Conservation (phyloP, 2,888 invertebrate genomes). For the Baronia brevicornis region DNA sequence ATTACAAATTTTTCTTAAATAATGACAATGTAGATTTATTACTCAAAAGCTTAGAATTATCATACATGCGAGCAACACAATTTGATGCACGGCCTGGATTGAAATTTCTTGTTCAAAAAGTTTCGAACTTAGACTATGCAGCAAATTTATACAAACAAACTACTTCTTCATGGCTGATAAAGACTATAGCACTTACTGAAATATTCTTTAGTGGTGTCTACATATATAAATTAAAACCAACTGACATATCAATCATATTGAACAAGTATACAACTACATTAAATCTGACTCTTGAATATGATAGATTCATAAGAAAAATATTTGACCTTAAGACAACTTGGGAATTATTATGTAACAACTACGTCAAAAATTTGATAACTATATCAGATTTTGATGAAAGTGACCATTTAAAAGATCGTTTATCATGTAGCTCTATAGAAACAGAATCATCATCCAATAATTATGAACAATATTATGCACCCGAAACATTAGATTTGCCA, state of each 20-base stretch:
- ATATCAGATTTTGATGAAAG: constrained; percentile 58
- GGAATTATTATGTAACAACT: constrained; percentile 76
- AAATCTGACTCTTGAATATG: constrained; percentile 71
- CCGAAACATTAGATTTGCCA: constrained; percentile 23
- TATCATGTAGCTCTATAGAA: constrained; percentile 56
- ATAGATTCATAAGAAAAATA: constrained; percentile 75
- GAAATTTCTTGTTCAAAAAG: constrained; percentile 95
- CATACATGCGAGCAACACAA: constrained; percentile 87
- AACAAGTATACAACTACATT: constrained; percentile 74
- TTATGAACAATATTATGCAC: constrained; percentile 51
- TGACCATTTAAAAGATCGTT: constrained; percentile 43
- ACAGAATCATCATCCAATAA: constrained; percentile 57
- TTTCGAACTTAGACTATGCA: constrained; percentile 88
- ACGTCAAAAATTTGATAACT: constrained; percentile 63
- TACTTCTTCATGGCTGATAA: constrained; percentile 93
- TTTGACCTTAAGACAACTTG: constrained; percentile 78
- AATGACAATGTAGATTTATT: constrained; percentile 81
- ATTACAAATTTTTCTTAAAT: constrained; percentile 68
- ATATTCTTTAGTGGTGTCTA: constrained; percentile 84
- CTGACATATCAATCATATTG: constrained; percentile 78
- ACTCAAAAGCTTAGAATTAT: constrained; percentile 86
- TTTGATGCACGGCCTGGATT: constrained; percentile 94
- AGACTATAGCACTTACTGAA: constrained; percentile 90
- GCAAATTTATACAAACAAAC: constrained; percentile 95
- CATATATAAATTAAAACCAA: constrained; percentile 76